Evolutionary conservation across 2,113 vertebrate genomes (phyloP).

Genomic region (Conger conger): DNA sequence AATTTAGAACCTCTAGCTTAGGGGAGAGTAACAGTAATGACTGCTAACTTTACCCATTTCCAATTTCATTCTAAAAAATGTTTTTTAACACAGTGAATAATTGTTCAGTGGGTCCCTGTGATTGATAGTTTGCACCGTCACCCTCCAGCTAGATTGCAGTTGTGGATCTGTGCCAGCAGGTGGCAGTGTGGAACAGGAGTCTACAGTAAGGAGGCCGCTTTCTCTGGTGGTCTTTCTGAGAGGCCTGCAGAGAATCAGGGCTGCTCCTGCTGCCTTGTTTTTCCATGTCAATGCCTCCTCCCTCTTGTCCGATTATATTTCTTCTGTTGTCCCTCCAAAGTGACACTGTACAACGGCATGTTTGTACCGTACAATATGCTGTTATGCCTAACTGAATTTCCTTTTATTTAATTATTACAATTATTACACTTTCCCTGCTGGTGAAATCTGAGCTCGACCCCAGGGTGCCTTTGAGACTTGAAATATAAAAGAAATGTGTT

Average conservation of each 20-base stretch:
- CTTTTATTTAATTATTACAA: too few species aligned
- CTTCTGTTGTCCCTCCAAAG: not conserved
- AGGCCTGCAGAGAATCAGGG: not conserved
- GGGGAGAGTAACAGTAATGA: constrained; percentile 4
- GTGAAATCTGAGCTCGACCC: too few species aligned
- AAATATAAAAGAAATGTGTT: too few species aligned
- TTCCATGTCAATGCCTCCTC: not conserved
- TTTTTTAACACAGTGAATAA: too few species aligned
- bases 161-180: not conserved
- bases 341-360: too few species aligned
- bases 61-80: not conserved
- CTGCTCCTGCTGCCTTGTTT: not conserved
- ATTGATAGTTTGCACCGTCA: not conserved
- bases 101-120: not conserved
- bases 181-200: constrained; percentile 20
- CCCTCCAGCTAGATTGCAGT: constrained; percentile 7
- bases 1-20: constrained; percentile 11
- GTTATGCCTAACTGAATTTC: too few species aligned
- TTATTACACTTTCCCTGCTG: too few species aligned
- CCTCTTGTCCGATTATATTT: not conserved
- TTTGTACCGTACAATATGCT: too few species aligned
- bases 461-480: too few species aligned
- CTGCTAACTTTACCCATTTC: not conserved
- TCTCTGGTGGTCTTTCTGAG: not conserved
- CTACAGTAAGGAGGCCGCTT: not conserved